These are phyloP conservation scores for Tonatia bakeri DNA, from an alignment of 2,113 vertebrate species.

Conservation along the genomic window DNA sequence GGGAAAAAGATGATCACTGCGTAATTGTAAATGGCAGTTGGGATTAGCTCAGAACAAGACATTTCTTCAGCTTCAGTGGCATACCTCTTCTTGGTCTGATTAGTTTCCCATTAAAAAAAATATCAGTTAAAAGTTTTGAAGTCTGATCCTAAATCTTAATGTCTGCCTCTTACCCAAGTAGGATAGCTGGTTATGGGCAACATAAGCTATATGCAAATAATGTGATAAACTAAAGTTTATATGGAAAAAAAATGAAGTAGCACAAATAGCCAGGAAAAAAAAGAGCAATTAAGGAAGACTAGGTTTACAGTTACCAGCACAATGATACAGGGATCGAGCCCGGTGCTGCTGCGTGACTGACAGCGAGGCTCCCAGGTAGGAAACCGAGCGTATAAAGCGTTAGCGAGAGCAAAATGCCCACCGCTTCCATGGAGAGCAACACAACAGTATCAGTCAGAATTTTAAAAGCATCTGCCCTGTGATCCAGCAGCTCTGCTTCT, in stretches of 20 bases:
- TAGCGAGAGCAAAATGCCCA: not conserved
- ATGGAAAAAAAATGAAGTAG: not conserved
- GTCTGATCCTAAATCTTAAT: not conserved
- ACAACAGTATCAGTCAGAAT: not conserved
- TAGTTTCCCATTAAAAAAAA: not conserved
- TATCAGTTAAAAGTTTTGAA: conserved; percentile 5
- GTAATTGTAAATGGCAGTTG: conserved; percentile 1
- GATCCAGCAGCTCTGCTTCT: not conserved
- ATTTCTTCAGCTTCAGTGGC: not conserved
- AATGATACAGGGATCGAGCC: not conserved
- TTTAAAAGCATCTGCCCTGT: not conserved
- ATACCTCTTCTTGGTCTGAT: not conserved
- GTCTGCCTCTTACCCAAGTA: not conserved
- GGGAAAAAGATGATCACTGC: not conserved
- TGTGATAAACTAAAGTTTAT: not conserved
- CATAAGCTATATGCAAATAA: not conserved
- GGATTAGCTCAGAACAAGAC: not conserved
- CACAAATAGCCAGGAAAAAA: not conserved
- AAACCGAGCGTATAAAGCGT: not conserved
- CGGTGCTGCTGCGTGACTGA: not conserved
- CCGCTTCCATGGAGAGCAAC: not conserved
- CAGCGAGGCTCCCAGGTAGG: not conserved
- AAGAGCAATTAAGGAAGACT: not conserved
- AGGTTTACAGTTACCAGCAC: not conserved
- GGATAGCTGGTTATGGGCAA: not conserved